Base-by-base conservation (phyloP, 2,113 vertebrate genomes). In the Furnarius figulus region DNA sequence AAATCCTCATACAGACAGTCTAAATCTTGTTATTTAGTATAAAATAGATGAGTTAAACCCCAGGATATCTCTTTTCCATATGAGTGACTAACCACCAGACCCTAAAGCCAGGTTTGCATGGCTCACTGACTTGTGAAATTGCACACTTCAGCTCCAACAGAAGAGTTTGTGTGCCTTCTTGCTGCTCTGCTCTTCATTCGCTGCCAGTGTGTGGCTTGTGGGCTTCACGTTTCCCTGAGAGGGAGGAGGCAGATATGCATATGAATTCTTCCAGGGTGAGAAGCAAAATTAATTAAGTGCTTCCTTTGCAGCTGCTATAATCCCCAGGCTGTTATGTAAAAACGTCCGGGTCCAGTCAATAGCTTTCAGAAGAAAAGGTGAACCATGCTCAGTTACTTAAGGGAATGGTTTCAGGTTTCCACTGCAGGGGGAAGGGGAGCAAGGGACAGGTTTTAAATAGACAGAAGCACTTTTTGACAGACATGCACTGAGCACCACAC, bases 101-200 rank as follows among this genome's bases (percentile, higher is more conserved):
- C 90, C 52, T 77, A 76, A 92, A 96, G 75, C 30, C 67, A 86
- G 59, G 76, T 78, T 84, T 81, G 33, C 3, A 19, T 62, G 68
- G 94, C 61, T 92, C 95, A 86, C 50, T 96, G 88, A 55, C 68
- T 92, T 90, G 88, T 94, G 94, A 97, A 97, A 94, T 96, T 94
- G 83, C 27, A 23, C 74, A 50, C 83, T 90, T 59, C 37, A 76
- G 14, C 68, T 93, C 88, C 88, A 93, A 8, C 53, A 80, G 46
- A 76, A 90, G 19, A 67, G 23, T 50, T 1, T 16, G 59, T 83
- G 67, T 39, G 40, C 33, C 25, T 92, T 39, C 39, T 85, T 5
- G 1, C 49, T 58, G 31, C 49, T 67, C 11, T 59, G n/a, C 49
- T 78, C 46, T 8, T 76, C 88, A 83, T 42, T 37, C 31, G 66